phyloP scores from a whole-genome alignment of 2,888 invertebrate genomes.

The Terebella lapidaria region DNA sequence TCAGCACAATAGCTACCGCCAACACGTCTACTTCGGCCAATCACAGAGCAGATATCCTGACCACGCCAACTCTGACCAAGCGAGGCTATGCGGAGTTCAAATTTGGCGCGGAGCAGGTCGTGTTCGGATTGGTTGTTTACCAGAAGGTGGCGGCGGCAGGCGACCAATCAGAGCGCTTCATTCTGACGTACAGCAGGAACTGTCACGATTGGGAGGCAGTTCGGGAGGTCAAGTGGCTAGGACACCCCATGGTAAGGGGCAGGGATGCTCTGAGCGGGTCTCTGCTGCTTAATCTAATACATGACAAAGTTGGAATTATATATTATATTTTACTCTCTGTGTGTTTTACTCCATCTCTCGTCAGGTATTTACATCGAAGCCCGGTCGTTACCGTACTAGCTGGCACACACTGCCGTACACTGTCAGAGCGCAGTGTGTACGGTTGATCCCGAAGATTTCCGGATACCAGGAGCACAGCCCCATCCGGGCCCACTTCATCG shows the following conservation, averaged over 20 bases:
- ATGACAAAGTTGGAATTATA: too few relatives aligned
- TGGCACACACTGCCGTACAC: slow-evolving; percentile 12
- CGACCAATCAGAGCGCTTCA: slow-evolving; percentile 2
- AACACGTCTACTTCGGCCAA: background rate
- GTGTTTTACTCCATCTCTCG: too few relatives aligned
- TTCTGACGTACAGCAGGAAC: slow-evolving; percentile 17
- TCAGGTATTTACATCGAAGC: slow-evolving; percentile 4
- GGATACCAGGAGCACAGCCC: too few relatives aligned
- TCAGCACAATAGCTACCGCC: background rate
- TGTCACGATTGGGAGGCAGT: slow-evolving; percentile 17
- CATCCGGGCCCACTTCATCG: slow-evolving; percentile 14
- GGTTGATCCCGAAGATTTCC: slow-evolving; percentile 11
- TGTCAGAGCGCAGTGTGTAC: slow-evolving; percentile 14
- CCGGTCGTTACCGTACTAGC: background rate
- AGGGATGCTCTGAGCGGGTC: too few relatives aligned
- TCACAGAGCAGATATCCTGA: background rate
- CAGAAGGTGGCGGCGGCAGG: background rate
- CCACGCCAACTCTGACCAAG: slow-evolving; percentile 8
- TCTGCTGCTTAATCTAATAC: too few relatives aligned
- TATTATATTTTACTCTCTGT: background rate
- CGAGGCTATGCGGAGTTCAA: slow-evolving; percentile 14
- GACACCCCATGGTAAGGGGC: slow-evolving; percentile 10
- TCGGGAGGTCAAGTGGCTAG: slow-evolving; percentile 9
- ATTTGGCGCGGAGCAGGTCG: slow-evolving; percentile 12
- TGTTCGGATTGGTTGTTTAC: slow-evolving; percentile 16